A percentile compares a stretch with the other conserved stretches of the same genome.
phyloP scores from a whole-genome alignment of 2,888 invertebrate genomes.

The Rotaria magnacalcarata region DNA sequence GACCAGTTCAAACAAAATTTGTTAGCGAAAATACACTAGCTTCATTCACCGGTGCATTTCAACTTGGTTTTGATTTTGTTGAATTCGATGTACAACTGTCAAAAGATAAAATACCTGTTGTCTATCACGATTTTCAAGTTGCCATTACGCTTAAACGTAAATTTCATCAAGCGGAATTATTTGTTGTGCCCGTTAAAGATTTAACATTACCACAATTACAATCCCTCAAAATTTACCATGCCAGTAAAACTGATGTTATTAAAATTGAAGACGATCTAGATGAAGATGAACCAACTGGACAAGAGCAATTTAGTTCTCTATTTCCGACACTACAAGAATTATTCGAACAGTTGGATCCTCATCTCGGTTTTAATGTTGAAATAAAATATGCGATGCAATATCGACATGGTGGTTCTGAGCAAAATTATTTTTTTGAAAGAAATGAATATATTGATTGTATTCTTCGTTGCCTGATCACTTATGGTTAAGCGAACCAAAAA shows the following conservation, averaged over 20 bases:
- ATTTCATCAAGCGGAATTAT: background rate
- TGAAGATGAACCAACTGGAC: background rate
- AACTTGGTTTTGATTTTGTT: constrained; percentile 83
- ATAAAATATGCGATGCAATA: constrained; percentile 83
- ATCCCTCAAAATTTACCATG: constrained; percentile 1
- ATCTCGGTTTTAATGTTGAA: constrained; percentile 92
- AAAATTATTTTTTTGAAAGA: constrained; percentile 66
- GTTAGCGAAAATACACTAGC: constrained; percentile 36
- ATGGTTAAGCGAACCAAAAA: background rate
- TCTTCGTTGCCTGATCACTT: constrained; percentile 58
- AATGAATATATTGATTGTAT: constrained; percentile 84
- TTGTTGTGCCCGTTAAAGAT: constrained; percentile 6
- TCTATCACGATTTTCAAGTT: constrained; percentile 46
- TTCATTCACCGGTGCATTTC: constrained; percentile 45
- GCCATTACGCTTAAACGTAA: constrained; percentile 25
- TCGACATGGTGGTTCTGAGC: constrained; percentile 44
- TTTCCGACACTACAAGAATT: constrained; percentile 83
- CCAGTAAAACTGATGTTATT: background rate
- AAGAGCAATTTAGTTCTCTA: constrained; percentile 21
- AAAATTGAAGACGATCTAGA: background rate
- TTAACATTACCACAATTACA: constrained; percentile 21
- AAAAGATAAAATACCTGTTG: constrained; percentile 72
- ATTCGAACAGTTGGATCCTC: constrained; percentile 73
- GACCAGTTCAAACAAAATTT: constrained; percentile 26
- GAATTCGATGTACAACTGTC: constrained; percentile 97